Percentiles rank a stretch among this genome's conserved stretches.
phyloP scores from a whole-genome alignment of 2,888 invertebrate species.

The Allophyes oxyacanthae region DNA sequence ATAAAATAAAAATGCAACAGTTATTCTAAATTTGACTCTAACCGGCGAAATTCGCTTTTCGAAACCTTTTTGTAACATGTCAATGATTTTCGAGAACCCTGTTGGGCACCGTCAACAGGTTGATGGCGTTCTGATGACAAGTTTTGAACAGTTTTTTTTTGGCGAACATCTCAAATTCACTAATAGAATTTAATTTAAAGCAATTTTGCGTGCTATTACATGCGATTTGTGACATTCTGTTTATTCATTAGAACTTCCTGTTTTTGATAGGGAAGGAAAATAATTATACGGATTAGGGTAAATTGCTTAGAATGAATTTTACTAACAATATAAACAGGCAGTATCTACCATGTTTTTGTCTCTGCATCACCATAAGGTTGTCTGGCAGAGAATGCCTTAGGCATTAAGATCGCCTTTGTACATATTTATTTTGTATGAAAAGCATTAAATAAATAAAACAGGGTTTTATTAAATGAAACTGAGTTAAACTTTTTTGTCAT shows the following conservation, averaged over 20 bases:
- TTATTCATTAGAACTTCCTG: slow-evolving; percentile 80
- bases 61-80: not conserved
- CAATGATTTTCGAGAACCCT: slow-evolving; percentile 24
- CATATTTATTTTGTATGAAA: too few species aligned
- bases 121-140: slow-evolving; percentile 79
- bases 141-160: slow-evolving; percentile 60
- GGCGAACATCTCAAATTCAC: slow-evolving; percentile 62
- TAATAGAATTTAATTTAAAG: slow-evolving; percentile 80
- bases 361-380: too few species aligned
- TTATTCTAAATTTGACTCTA: too few species aligned
- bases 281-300: slow-evolving; percentile 1
- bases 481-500: too few species aligned
- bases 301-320: not conserved
- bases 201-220: slow-evolving; percentile 64
- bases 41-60: not conserved
- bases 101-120: slow-evolving; percentile 34
- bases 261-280: slow-evolving; percentile 42
- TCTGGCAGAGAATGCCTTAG: too few species aligned
- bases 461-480: too few species aligned
- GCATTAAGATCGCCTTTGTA: too few species aligned
- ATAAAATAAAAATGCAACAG: too few species aligned
- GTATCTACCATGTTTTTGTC: too few species aligned
- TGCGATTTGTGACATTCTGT: slow-evolving; percentile 59
- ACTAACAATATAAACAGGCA: too few species aligned
- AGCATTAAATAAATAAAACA: too few species aligned